phyloP scores from a whole-genome alignment of 2,888 invertebrate genomes.

The Acleris laterana region DNA sequence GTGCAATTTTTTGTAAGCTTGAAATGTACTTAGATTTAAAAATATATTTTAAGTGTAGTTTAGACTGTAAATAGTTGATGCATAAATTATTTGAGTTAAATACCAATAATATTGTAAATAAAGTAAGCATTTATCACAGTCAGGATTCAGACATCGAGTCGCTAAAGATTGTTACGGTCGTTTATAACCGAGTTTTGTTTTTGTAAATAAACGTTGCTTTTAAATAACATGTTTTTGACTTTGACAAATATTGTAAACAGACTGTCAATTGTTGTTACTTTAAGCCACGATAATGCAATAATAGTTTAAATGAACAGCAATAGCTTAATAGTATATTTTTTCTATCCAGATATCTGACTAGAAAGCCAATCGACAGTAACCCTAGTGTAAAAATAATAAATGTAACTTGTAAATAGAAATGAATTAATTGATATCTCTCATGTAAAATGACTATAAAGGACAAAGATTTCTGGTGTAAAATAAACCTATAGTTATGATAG shows the following conservation, averaged over 20 bases:
- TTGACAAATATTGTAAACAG: slow-evolving; percentile 20
- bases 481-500: neutral
- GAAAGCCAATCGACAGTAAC: slow-evolving; percentile 16
- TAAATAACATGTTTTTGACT: slow-evolving; percentile 13
- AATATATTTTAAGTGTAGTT: slow-evolving; percentile 60
- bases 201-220: slow-evolving; percentile 15
- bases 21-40: slow-evolving; percentile 67
- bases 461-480: neutral
- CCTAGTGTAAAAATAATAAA: slow-evolving; percentile 18
- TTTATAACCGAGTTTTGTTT: slow-evolving; percentile 13
- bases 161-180: slow-evolving; percentile 9
- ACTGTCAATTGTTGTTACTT: slow-evolving; percentile 34
- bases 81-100: slow-evolving; percentile 48
- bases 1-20: slow-evolving; percentile 84
- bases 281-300: slow-evolving; percentile 33
- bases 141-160: slow-evolving; percentile 16
- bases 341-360: slow-evolving; percentile 17
- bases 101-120: slow-evolving; percentile 40
- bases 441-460: neutral
- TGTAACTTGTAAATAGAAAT: slow-evolving; percentile 18
- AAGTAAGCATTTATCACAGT: slow-evolving; percentile 24
- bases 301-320: slow-evolving; percentile 28
- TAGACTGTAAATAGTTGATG: slow-evolving; percentile 58
- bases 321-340: slow-evolving; percentile 19
- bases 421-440: slow-evolving; percentile 7